These are phyloP conservation scores for Chlorocebus sabaeus DNA, from an alignment of 2,113 vertebrate species.

Conservation along the genomic window DNA sequence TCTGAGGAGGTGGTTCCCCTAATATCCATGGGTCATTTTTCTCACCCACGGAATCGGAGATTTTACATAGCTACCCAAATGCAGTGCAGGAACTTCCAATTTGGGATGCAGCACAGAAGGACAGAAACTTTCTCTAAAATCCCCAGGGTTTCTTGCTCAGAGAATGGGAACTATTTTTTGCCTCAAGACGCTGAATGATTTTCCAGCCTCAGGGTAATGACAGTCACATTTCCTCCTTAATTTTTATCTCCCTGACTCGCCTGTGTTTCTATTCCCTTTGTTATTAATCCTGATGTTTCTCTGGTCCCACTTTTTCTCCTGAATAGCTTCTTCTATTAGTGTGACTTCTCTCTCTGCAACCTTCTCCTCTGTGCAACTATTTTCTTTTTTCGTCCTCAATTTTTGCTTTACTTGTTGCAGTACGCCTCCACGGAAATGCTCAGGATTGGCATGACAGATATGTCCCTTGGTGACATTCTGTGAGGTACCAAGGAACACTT, in stretches of 20 bases:
- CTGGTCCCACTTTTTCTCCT: not conserved
- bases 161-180: not conserved
- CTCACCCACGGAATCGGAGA: not conserved
- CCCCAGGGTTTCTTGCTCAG: not conserved
- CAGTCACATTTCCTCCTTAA: not conserved
- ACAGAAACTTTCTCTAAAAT: not conserved
- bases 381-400: not conserved
- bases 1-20: not conserved
- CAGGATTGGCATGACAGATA: not conserved
- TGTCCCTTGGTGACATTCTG: not conserved
- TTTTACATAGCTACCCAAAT: slow-evolving; percentile 1
- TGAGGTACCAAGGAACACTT: not conserved
- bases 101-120: not conserved
- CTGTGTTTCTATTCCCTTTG: not conserved
- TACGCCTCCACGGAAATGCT: not conserved
- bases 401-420: not conserved
- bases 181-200: not conserved
- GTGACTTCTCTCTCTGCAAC: not conserved
- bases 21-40: not conserved
- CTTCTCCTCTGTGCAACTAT: not conserved
- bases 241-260: not conserved
- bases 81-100: not conserved
- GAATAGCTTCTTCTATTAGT: not conserved
- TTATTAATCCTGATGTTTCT: not conserved
- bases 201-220: not conserved